Base-by-base conservation (phyloP, 2,113 vertebrate species). In the Gyps fulvus region DNA sequence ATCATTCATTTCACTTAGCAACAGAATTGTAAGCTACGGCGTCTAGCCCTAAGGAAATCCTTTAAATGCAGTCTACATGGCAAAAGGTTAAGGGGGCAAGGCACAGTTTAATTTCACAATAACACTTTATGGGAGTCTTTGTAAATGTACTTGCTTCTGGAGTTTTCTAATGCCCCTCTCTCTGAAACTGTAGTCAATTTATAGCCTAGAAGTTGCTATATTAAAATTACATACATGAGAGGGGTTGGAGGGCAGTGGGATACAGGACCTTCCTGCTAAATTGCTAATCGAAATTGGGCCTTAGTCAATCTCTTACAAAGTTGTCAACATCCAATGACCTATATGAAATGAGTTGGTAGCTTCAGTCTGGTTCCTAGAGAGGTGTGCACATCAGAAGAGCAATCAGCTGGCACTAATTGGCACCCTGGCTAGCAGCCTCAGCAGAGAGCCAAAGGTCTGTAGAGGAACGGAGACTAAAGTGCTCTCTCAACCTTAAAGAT, bases 361-460 rank as follows among this genome's bases (percentile, higher is more conserved):
- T 63, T 87, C 73, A 63, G 77, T 38, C 74, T 0, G 0, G 65
- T 94, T 96, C 86, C 63, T 40, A 19, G 90, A 79, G 71, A 95
- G 86, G 81, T 90, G 94, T 45, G 80, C 62, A 42, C 92, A 73
- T 93, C 88, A 90, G 77, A 83, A 87, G 58, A 89, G 88, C 91
- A 61, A 81, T 88, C 10, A 5, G 45, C 76, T 93, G 94, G 76
- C 91, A 84, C 85, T 97, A 96, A 97, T 90, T 97, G 96, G 93
- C 84, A 97, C 85, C 91, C 87, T 81, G 72, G 58, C 74, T 32
- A 20, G 71, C 82, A 88, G 61, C 49, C 67, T 65, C 55, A 90
- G 72, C 78, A 86, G 71, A 78, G n/a, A 86, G 76, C 43, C 87
- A 92, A 69, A 90, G 82, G 89, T 90, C 89, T 77, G 40, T 34